phyloP scores from a whole-genome alignment of 2,888 invertebrate genomes.

The Meteorus cinctellus region DNA sequence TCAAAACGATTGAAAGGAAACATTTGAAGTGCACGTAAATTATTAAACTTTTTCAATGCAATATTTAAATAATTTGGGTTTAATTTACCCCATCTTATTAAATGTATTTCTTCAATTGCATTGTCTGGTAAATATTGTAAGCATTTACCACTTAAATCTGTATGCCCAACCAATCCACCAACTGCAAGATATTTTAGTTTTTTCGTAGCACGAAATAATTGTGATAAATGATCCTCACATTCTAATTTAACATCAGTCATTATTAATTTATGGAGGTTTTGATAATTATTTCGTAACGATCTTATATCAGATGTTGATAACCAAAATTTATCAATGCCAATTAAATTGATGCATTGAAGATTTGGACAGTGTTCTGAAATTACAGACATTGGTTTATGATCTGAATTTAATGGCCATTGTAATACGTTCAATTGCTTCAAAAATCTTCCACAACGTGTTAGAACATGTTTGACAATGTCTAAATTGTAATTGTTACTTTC shows the following conservation, averaged over 20 bases:
- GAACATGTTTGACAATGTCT: constrained; percentile 68
- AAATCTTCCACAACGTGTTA: constrained; percentile 74
- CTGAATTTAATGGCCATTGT: constrained; percentile 74
- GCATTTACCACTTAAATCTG: constrained; percentile 61
- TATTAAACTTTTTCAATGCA: constrained; percentile 58
- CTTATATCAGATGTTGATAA: constrained; percentile 75
- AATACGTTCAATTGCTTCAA: constrained; percentile 75
- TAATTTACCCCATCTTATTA: constrained; percentile 60
- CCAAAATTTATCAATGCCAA: constrained; percentile 68
- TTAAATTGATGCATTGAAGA: constrained; percentile 75
- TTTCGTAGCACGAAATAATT: constrained; percentile 61
- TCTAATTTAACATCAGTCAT: constrained; percentile 74
- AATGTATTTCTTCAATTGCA: constrained; percentile 61
- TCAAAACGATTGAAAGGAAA: constrained; percentile 57
- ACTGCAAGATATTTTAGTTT: constrained; percentile 62
- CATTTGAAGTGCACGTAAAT: constrained; percentile 59
- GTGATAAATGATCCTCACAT: constrained; percentile 65
- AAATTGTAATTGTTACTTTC: constrained; percentile 39
- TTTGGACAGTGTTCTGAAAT: constrained; percentile 77
- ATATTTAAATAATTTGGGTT: constrained; percentile 54
- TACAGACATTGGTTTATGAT: constrained; percentile 76
- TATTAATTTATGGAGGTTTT: constrained; percentile 73
- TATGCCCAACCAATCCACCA: constrained; percentile 46
- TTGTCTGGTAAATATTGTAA: constrained; percentile 60
- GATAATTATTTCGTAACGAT: constrained; percentile 75